Evolutionary conservation across 2,888 invertebrate genomes (phyloP), one percentile per base, ranked within the genome.

Genomic region (Tolmerus cingulatus): DNA sequence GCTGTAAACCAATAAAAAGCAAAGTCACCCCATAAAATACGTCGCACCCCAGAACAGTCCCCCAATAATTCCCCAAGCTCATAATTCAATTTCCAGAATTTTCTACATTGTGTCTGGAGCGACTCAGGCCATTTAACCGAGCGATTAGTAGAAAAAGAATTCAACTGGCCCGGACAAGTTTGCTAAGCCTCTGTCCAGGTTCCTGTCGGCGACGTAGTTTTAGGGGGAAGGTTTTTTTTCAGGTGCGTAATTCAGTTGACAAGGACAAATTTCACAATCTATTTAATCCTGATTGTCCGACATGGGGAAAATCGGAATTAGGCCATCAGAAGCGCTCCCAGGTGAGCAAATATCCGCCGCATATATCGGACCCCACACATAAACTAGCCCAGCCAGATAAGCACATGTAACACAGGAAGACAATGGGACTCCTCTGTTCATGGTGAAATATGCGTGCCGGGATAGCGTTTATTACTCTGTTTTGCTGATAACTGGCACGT

Each of bases 401-500:
- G 23, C 19, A 19, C 78, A 43, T 78, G 78, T 43, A 78, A 78
- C 40, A 9, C 46, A 78, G 19, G 37, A 43, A 40, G 43, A 78
- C 43, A 78, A 43, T 40, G 78, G 51, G n/a, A 3, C 66, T 27
- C 79, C 14, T 14, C 51, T 23, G 43, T 79, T 79, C 51, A 12
- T 66, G 40, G 51, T 79, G 55, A 79, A 79, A 79, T 79, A 79
- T 30, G 79, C 51, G 40, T 40, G 40, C 51, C 30, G 14, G 51
- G 19, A 55, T 16, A 79, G 30, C 27, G 51, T 79, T 79, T 79
- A 79, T 79, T 51, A 79, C 51, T 51, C 51, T 27, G 51, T 51
- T 79, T 51, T 51, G 27, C 79, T 51, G 79, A 51, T 79, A 51
- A 79, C 79, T 46, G 30, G 79, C 79, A 79, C 51, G 79, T 79